Conservation (phyloP, 2,797 vertebrate species). For the Telmatherina bonti region DNA sequence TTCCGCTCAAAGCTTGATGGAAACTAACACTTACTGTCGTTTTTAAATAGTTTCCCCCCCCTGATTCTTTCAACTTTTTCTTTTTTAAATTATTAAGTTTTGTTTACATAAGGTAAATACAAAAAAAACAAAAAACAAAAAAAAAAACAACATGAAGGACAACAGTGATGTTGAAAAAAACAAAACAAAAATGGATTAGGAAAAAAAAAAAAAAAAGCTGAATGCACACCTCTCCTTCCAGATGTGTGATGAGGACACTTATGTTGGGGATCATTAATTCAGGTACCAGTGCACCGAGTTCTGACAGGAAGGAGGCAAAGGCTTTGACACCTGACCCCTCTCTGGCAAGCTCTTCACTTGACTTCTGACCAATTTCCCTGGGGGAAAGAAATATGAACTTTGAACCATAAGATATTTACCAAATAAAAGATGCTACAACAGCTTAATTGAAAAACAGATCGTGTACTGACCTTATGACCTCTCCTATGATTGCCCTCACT, state of each 20-base stretch:
- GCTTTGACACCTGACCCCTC: constrained; percentile 89
- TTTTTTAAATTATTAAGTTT: too few relatives aligned
- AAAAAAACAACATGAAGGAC: too few relatives aligned
- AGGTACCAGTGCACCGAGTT: constrained; percentile 87
- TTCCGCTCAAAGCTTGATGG: not conserved
- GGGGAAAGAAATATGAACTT: not conserved
- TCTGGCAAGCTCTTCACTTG: constrained; percentile 88
- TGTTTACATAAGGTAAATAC: too few relatives aligned
- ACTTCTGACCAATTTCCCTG: constrained; percentile 95
- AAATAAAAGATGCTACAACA: not conserved
- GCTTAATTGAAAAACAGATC: not conserved
- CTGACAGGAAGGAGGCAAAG: constrained; percentile 89
- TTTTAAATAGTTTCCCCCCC: too few relatives aligned
- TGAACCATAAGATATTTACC: not conserved
- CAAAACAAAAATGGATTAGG: too few relatives aligned
- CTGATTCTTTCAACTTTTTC: too few relatives aligned
- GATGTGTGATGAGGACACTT: constrained; percentile 89
- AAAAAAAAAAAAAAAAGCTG: not conserved
- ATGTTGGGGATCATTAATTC: constrained; percentile 90
- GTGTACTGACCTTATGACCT: constrained; percentile 89
- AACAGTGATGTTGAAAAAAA: too few relatives aligned
- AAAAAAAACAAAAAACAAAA: too few relatives aligned
- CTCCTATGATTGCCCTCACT: constrained; percentile 90
- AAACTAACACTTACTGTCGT: too few relatives aligned
- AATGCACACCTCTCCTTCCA: constrained; percentile 92